Percentiles rank a stretch among this genome's conserved stretches.
phyloP scores from a whole-genome alignment of 2,113 vertebrate genomes.

The Gymnorhina tibicen region DNA sequence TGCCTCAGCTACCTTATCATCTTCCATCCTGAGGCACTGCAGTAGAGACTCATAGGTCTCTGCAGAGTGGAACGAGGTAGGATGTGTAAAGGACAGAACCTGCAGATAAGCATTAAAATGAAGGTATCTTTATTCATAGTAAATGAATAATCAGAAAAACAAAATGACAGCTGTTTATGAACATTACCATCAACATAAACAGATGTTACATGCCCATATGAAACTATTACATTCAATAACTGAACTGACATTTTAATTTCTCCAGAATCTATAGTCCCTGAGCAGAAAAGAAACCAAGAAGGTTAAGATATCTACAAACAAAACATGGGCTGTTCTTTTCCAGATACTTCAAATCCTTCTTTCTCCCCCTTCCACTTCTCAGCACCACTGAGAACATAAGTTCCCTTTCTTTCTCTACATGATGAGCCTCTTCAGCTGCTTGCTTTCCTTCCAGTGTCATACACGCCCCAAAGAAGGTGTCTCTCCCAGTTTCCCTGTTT shows the following conservation, averaged over 20 bases:
- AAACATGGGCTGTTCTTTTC: not conserved
- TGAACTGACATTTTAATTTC: not conserved
- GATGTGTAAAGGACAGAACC: constrained; percentile 98
- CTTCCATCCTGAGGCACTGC: constrained; percentile 99
- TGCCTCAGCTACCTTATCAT: constrained; percentile 98
- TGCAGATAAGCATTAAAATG: constrained; percentile 50
- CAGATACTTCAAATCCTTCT: not conserved
- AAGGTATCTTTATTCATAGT: not conserved
- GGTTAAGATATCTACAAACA: not conserved
- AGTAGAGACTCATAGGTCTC: constrained; percentile 98
- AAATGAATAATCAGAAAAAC: not conserved
- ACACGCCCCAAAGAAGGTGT: not conserved
- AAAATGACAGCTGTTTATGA: not conserved
- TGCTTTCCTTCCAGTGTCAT: not conserved
- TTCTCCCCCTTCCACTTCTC: not conserved
- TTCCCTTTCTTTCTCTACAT: not conserved
- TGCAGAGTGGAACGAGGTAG: constrained; percentile 97
- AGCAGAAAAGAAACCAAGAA: not conserved
- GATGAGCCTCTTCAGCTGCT: not conserved
- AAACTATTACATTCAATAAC: not conserved
- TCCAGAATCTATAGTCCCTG: not conserved
- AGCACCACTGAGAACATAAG: not conserved
- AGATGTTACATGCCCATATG: not conserved
- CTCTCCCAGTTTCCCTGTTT: not conserved
- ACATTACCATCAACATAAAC: not conserved